Evolutionary conservation across 2,888 invertebrate species (phyloP).

Genomic region (Pammene fasciana): DNA sequence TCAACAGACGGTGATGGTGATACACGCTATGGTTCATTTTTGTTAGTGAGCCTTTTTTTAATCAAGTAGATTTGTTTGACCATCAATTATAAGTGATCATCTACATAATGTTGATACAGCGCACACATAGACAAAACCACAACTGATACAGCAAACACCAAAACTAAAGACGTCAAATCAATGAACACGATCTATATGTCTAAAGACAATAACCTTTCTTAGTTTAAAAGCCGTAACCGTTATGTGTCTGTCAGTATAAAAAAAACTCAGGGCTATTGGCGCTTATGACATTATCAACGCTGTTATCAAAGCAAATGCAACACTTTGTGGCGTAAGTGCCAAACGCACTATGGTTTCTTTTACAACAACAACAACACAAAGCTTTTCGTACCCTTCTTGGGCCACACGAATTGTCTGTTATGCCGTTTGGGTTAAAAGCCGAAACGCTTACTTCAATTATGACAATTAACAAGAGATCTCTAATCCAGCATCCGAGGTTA

Average conservation of each 20-base stretch:
- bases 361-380: conserved; percentile 1
- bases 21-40: too few relatives aligned
- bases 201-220: not conserved
- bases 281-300: not conserved
- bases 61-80: conserved; percentile 4
- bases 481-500: conserved; percentile 27
- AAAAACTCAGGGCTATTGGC: not conserved
- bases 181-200: not conserved
- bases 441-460: conserved; percentile 25
- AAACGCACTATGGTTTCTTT: not conserved
- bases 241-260: not conserved
- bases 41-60: not conserved
- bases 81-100: conserved; percentile 15
- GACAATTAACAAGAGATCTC: conserved; percentile 30
- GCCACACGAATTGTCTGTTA: not conserved
- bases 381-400: not conserved
- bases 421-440: not conserved
- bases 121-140: not conserved
- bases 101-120: conserved; percentile 14
- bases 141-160: conserved; percentile 22
- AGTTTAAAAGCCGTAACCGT: not conserved
- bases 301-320: not conserved
- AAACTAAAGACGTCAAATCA: conserved; percentile 24
- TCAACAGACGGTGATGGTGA: too few relatives aligned
- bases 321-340: not conserved